Base-by-base conservation (phyloP, 2,113 vertebrate genomes). In the Aviceda subcristata region DNA sequence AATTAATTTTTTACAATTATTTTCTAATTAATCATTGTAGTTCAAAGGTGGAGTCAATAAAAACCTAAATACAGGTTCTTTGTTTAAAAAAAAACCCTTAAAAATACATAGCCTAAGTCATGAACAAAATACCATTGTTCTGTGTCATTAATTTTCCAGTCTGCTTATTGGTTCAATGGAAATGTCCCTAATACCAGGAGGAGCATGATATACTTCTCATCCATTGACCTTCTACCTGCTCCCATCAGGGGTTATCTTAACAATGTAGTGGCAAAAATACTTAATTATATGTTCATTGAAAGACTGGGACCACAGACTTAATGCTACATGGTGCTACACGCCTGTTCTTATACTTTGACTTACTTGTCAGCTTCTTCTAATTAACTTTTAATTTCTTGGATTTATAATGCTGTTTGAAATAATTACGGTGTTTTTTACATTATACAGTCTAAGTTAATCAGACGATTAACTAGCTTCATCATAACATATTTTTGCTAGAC, bases 321-420 rank as follows among this genome's bases (percentile, higher is more conserved):
- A 21, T 55, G 23, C 41, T 73, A 3, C 53, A 20, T 0, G 0
- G 6, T 56, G 16, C 48, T 60, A 11, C 27, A 66, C 29, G 15
- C 38, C 27, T 73, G 3, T 66, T 73, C 16, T 55, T 83, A 22
- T 12, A 36, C 34, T 73, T 50, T 8, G 10, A 46, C 22, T 43
- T 93, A 32, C 15, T 88, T 92, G 23, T 27, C 84, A 48, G 17
- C 12, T 81, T 79, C 43, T 79, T 80, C 77, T 71, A 79, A 69
- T 29, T 45, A 74, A 76, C 16, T 51, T 53, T 15, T 7, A 29
- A n/a, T 32, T 67, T 78, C 34, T 71, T 63, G 1, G 1, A 51
- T 67, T 72, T 81, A 30, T 59, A 78, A 50, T 73, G 15, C 9
- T 53, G 7, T 77, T 86, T 27, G 19, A 88, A 95, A 64, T 83